phyloP scores from a whole-genome alignment of 1,140 invertebrate species.

The Nasonia longicornis region DNA sequence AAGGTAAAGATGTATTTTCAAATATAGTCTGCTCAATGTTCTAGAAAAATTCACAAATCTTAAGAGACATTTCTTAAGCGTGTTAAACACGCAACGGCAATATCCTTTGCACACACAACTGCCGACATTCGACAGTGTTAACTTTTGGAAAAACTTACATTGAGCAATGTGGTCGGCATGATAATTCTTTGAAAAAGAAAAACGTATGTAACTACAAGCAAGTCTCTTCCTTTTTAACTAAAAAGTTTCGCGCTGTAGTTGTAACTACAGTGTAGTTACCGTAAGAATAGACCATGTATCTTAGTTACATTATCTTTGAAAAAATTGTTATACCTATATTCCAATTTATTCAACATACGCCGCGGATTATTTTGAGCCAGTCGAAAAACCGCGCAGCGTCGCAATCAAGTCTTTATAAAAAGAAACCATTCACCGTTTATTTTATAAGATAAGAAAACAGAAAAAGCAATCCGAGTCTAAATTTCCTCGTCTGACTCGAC shows the following conservation, averaged over 20 bases:
- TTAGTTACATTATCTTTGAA: not conserved
- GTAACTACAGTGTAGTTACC: constrained; percentile 25
- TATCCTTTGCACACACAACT: constrained; percentile 19
- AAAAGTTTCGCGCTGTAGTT: not conserved
- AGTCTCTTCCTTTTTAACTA: not conserved
- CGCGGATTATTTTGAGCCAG: constrained; percentile 52
- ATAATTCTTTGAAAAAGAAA: constrained; percentile 16
- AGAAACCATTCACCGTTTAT: constrained; percentile 44
- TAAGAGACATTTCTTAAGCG: constrained; percentile 9
- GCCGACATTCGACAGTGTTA: not conserved
- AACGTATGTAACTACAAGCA: constrained; percentile 1
- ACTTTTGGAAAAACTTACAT: not conserved
- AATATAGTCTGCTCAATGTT: constrained; percentile 20
- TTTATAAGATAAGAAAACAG: constrained; percentile 18
- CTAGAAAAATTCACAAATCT: not conserved
- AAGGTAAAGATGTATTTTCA: constrained; percentile 35
- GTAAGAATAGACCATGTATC: constrained; percentile 14
- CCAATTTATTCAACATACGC: constrained; percentile 39
- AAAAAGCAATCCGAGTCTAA: constrained; percentile 23
- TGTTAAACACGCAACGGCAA: not conserved
- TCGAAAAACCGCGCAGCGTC: constrained; percentile 48
- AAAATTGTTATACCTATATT: not conserved
- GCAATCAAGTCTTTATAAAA: constrained; percentile 47
- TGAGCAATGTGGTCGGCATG: not conserved
- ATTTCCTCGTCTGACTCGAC: constrained; percentile 26